Base-by-base conservation (phyloP, 2,888 invertebrate species). In the Odontothrips loti region DNA sequence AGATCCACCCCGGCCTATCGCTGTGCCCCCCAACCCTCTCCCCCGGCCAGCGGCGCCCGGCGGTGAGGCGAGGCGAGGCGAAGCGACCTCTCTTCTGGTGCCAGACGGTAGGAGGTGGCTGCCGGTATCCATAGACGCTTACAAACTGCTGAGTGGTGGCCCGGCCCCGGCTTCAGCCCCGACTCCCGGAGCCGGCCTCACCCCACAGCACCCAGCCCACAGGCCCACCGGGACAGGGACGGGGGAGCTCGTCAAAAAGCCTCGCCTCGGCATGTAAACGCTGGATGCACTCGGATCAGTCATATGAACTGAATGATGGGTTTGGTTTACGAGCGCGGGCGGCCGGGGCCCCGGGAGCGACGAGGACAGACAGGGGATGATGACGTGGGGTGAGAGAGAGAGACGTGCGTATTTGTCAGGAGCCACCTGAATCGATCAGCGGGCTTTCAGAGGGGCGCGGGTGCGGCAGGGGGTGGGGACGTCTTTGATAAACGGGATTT, bases 101-200 rank as follows among this genome's bases (percentile, higher is more conserved):
- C 68, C 68, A 75, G 68, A 75, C 68, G 68, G 27, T 23, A n/a
- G 68, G 23, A 75, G 27, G 68, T 75, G 68, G 23, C 68, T 27
- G 68, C 68, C 27, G 68, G 68, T 75, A 75, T 75, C 68, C 27
- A 75, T 75, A 75, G 68, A 75, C 68, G 68, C 68, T 75, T 75
- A 75, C 68, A 75, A 75, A 75, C 68, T 75, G 68, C 68, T 75
- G 68, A 75, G 68, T 27, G 27, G 23, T 75, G 68, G 68, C 34
- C 58, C 58, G 15, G 34, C 34, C 2, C 58, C 58, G 15, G 15
- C 51, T 51, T 10, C 6, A 51, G 51, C 51, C 51, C 51, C 15
- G 51, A 51, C 51, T 17, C 51, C 20, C 12, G 9, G 12, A 12
- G 48, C 10, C 48, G 15, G 51, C 51, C 51, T 2, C 51, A 43